Percentiles rank a stretch among this genome's conserved stretches.
Evolutionary conservation across 2,113 vertebrate species (phyloP).

Genomic region (Chaenocephalus aceratus): DNA sequence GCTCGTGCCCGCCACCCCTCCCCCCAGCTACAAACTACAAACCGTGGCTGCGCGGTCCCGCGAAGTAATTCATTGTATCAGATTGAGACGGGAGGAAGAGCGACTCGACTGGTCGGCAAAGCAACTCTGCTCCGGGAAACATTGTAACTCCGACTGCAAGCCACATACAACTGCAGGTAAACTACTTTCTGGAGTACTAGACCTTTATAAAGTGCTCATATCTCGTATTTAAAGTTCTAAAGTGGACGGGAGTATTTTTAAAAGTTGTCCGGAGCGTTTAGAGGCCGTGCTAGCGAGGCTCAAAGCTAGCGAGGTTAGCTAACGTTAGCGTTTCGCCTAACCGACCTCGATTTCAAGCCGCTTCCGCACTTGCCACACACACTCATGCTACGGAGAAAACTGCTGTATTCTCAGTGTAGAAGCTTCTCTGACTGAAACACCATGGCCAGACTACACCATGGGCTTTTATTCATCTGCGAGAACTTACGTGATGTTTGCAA

Average conservation of each 20-base stretch:
- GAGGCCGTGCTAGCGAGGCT: conserved; percentile 55
- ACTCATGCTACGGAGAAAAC: conserved; percentile 7
- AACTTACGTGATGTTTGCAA: conserved; percentile 30
- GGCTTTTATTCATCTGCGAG: neutral
- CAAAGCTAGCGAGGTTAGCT: conserved; percentile 56
- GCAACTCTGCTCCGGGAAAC: conserved; percentile 48
- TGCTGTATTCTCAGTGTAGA: neutral
- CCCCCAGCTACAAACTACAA: conserved; percentile 68
- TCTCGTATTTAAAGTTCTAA: neutral
- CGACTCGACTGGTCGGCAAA: conserved; percentile 46
- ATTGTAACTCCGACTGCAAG: conserved; percentile 42
- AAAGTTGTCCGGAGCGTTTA: conserved; percentile 60
- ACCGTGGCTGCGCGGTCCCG: conserved; percentile 75
- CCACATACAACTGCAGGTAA: conserved; percentile 76
- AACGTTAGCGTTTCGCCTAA: conserved; percentile 44
- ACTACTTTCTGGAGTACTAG: conserved; percentile 38
- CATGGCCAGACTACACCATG: fast-evolving
- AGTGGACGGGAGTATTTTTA: neutral
- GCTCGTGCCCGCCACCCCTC: conserved; percentile 76
- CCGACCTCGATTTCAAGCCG: conserved; percentile 54
- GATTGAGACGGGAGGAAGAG: conserved; percentile 57
- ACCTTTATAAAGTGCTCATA: fast-evolving
- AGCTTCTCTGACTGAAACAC: neutral
- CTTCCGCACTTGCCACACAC: conserved; percentile 65
- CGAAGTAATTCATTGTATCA: conserved; percentile 79